phyloP scores from a whole-genome alignment of 2,113 vertebrate species.

The Nesogale talazaci region DNA sequence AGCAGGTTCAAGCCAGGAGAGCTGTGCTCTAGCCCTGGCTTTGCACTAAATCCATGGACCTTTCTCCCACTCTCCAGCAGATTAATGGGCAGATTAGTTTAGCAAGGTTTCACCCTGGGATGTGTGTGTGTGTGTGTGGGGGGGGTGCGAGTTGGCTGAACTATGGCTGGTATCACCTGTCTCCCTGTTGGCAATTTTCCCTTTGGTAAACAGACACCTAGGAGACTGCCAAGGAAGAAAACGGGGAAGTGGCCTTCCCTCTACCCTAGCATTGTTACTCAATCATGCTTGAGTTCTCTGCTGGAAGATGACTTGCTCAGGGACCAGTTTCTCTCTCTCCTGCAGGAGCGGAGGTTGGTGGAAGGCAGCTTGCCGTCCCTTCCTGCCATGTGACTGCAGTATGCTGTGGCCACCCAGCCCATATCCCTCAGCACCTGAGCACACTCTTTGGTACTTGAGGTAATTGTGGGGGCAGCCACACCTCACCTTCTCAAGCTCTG shows the following conservation, averaged over 20 bases:
- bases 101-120: background rate
- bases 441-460: background rate
- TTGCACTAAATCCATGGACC: background rate
- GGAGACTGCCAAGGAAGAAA: background rate
- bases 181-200: background rate
- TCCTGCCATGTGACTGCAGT: background rate
- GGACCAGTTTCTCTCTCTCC: background rate
- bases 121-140: no score
- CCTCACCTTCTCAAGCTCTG: no score
- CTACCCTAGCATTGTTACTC: background rate
- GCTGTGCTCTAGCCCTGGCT: background rate
- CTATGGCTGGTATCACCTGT: background rate
- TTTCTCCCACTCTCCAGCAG: constrained; percentile 38
- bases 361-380: background rate
- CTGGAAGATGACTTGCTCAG: background rate
- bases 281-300: background rate
- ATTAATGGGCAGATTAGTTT: background rate
- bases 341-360: background rate
- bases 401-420: background rate
- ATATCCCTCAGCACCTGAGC: background rate
- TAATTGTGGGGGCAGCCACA: no score
- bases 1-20: background rate
- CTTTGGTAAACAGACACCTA: constrained; percentile 44
- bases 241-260: background rate
- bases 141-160: no score